Conservation (phyloP, 1,140 invertebrate genomes). For the Scaptomyza montana region DNA sequence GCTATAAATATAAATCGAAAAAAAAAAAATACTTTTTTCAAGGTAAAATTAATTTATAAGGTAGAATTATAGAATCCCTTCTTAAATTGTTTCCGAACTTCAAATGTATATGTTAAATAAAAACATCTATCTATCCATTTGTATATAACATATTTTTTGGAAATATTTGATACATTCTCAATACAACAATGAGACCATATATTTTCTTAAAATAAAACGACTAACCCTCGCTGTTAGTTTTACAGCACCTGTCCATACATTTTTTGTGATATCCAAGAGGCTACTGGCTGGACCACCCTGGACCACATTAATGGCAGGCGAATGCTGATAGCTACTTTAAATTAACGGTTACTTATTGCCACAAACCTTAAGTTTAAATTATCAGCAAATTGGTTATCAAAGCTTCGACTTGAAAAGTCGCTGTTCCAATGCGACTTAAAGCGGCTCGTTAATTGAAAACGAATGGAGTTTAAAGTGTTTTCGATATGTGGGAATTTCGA, state of each 20-base stretch:
- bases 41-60: too few relatives aligned
- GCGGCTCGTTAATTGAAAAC: slow-evolving; percentile 47
- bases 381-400: slow-evolving; percentile 20
- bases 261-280: slow-evolving; percentile 2
- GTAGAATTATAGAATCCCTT: too few relatives aligned
- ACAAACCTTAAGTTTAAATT: slow-evolving; percentile 24
- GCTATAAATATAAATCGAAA: too few relatives aligned
- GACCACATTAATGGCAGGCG: slow-evolving; percentile 26
- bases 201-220: not conserved
- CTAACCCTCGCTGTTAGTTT: slow-evolving; percentile 25
- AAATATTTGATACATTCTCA: not conserved
- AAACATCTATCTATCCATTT: too few relatives aligned
- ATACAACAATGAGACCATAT: too few relatives aligned
- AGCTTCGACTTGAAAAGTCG: slow-evolving; percentile 3
- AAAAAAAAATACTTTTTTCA: too few relatives aligned
- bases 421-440: slow-evolving; percentile 25
- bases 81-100: too few relatives aligned
- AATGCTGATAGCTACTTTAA: slow-evolving; percentile 27
- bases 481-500: slow-evolving; percentile 22
- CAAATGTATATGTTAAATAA: too few relatives aligned
- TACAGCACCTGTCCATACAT: slow-evolving; percentile 39
- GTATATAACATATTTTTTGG: too few relatives aligned
- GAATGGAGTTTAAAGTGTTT: slow-evolving; percentile 55
- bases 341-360: not conserved
- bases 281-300: slow-evolving; percentile 25